These are phyloP conservation scores for Rallus limicola DNA, from an alignment of 2,113 vertebrate species.

Conservation along the genomic window DNA sequence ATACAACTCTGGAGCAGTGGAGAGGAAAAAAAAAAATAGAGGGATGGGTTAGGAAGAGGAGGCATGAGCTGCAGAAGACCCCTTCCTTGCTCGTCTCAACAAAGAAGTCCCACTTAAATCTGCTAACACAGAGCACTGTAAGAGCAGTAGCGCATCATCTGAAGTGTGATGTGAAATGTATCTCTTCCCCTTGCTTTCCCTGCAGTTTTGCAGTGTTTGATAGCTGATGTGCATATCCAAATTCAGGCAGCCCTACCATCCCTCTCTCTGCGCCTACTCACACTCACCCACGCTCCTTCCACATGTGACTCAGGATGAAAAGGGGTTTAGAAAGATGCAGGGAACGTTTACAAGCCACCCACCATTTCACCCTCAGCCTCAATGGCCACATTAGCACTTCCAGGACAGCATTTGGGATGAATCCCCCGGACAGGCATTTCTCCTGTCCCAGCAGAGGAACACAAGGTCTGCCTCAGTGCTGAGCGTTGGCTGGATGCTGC, in stretches of 20 bases:
- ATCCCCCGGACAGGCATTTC: neutral
- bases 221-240: conserved; percentile 67
- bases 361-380: neutral
- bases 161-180: conserved; percentile 46
- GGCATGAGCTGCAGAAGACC: neutral
- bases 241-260: conserved; percentile 60
- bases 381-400: neutral
- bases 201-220: conserved; percentile 58
- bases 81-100: neutral
- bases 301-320: conserved; percentile 57
- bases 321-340: conserved; percentile 44
- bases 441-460: neutral
- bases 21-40: neutral
- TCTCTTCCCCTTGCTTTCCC: conserved; percentile 53
- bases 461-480: neutral
- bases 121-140: neutral
- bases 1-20: neutral
- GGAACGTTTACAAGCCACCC: conserved; percentile 47
- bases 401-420: neutral
- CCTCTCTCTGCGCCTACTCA: conserved; percentile 60
- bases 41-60: neutral
- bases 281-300: conserved; percentile 39
- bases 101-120: neutral
- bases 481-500: neutral
- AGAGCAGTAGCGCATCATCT: conserved; percentile 33